phyloP scores from a whole-genome alignment of 2,888 invertebrate species.

The Hylaea fasciaria region DNA sequence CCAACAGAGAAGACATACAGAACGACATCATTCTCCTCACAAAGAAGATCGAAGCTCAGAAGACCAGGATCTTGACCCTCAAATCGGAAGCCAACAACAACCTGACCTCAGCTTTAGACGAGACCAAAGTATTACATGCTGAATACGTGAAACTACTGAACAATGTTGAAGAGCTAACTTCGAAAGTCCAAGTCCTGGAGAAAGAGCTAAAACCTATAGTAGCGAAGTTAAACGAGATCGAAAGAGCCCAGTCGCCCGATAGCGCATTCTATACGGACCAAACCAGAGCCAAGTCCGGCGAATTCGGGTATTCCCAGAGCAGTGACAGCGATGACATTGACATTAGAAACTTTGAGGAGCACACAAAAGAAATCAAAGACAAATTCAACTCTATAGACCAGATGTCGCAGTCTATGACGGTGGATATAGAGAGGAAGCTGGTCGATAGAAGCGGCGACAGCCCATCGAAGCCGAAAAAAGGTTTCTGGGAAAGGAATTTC shows the following conservation, averaged over 20 bases:
- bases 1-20: conserved; percentile 93
- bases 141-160: conserved; percentile 80
- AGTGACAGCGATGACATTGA: conserved; percentile 80
- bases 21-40: conserved; percentile 88
- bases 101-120: conserved; percentile 87
- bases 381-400: conserved; percentile 81
- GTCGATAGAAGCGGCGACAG: conserved; percentile 68
- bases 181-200: conserved; percentile 87
- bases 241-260: conserved; percentile 77
- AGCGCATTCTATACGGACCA: conserved; percentile 84
- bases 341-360: conserved; percentile 71
- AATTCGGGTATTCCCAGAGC: conserved; percentile 79
- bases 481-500: conserved; percentile 83
- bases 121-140: conserved; percentile 88
- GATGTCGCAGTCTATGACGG: conserved; percentile 83
- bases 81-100: conserved; percentile 88
- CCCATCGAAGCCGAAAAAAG: conserved; percentile 70
- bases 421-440: conserved; percentile 75
- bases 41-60: conserved; percentile 87
- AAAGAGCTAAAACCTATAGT: conserved; percentile 85
- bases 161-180: conserved; percentile 87
- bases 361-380: conserved; percentile 73
- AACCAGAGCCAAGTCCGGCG: conserved; percentile 78
- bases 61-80: conserved; percentile 86
- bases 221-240: conserved; percentile 71